Evolutionary conservation across 2,797 vertebrate species (phyloP).

Genomic region (Bucorvus abyssinicus): DNA sequence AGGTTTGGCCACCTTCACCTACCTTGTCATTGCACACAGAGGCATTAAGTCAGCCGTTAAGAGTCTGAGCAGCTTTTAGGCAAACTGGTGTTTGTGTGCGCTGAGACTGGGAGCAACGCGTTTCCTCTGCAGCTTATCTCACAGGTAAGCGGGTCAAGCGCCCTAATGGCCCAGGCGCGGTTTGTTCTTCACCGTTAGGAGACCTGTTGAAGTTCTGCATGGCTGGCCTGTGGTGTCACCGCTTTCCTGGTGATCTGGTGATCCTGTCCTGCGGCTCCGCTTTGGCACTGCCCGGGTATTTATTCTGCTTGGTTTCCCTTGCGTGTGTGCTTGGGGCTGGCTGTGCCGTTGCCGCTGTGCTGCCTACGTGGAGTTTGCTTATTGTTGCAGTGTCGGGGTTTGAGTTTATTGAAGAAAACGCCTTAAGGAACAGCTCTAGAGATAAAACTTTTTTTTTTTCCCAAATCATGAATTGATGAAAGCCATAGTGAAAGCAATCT

Average conservation of each 20-base stretch:
- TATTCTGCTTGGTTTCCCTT: neutral
- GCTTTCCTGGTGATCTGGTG: neutral
- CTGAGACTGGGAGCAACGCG: fast-evolving
- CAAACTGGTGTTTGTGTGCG: neutral
- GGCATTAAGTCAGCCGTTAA: neutral
- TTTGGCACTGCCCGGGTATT: neutral
- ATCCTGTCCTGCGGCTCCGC: neutral
- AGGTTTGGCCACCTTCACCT: neutral
- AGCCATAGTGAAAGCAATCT: neutral
- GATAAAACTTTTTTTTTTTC: neutral
- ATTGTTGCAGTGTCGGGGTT: neutral
- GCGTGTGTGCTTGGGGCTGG: fast-evolving
- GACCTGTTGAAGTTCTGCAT: neutral
- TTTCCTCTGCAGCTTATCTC: neutral
- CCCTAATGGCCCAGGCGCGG: neutral
- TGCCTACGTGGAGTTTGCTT: neutral
- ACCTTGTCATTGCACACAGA: neutral
- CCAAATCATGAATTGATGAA: neutral
- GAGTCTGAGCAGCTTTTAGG: neutral
- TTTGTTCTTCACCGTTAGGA: fast-evolving
- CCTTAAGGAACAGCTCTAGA: neutral
- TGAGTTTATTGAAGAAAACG: neutral
- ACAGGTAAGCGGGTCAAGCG: neutral
- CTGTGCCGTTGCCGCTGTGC: neutral
- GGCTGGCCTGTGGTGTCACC: neutral